Evolutionary conservation across 37 sponge, comb jelly and placozoan species (phyloP), one percentile per base, ranked within the genome.

Genomic region (Theonella swinhoei): DNA sequence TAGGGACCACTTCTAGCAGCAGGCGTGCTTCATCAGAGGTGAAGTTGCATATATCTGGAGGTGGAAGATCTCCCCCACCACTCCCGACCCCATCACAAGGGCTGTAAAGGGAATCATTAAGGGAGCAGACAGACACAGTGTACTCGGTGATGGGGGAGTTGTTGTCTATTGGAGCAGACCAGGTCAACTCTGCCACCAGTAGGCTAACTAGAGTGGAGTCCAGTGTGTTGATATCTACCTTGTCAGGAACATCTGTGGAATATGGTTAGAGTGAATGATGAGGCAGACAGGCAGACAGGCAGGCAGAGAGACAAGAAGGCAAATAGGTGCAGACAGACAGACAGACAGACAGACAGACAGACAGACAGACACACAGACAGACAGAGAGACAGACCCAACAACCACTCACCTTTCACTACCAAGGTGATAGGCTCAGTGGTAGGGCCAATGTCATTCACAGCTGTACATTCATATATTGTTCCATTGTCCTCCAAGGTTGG

Each of bases 171-270:
- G 86, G 86, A 62, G 39, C 24, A 24, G 77, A 31, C 79, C 78
- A 85, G 31, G 62, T 54, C 60, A 85, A 17, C 3, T 2, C 20
- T 23, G 77, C 42, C 4, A 1, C 3, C 19, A 70, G 33, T 25
- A 85, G 61, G 35, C 42, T 19, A 0, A 78, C 8, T 0, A 36
- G 68, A 3, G 14, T 3, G 5, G 20, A 17, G 4, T 60, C 67
- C 24, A 85, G 24, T n/a, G 37, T 28, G 3, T 26, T 22, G 63
- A 22, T 32, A 70, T 68, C 77, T 33, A 85, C 64, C 3, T 22
- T 3, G 31, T 43, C 86, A 70, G 86, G 86, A 3, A 58, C 62
- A 78, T 59, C 86, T 85, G 71, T 22, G 58, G n/a, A 76, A n/a
- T n/a, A n/a, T n/a, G n/a, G n/a, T n/a, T n/a, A n/a, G n/a, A n/a